These are phyloP conservation scores for Microdon myrmicae DNA, from an alignment of 2,888 invertebrate genomes.

Conservation along the genomic window DNA sequence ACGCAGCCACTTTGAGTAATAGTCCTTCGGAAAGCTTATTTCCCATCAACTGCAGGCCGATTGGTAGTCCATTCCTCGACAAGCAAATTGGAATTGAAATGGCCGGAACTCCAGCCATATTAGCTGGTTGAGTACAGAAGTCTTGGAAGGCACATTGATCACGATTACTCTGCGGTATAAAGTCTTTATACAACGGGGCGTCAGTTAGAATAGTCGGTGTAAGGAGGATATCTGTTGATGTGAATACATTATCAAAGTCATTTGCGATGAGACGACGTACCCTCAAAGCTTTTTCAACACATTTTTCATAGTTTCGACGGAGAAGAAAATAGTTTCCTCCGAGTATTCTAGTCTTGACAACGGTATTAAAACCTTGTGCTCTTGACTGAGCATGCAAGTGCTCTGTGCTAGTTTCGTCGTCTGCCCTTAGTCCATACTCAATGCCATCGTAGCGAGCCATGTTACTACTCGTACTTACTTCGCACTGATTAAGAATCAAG, in stretches of 20 bases:
- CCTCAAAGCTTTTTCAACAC: slow-evolving; percentile 89
- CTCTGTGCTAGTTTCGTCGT: slow-evolving; percentile 78
- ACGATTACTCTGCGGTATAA: slow-evolving; percentile 79
- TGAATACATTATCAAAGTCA: slow-evolving; percentile 86
- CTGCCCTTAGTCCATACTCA: slow-evolving; percentile 83
- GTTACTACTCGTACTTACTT: slow-evolving; percentile 98
- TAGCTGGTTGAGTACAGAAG: slow-evolving; percentile 94
- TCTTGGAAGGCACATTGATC: slow-evolving; percentile 91
- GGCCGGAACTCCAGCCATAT: slow-evolving; percentile 96
- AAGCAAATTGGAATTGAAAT: slow-evolving; percentile 84
- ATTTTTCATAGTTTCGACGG: slow-evolving; percentile 85
- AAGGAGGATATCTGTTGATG: slow-evolving; percentile 77
- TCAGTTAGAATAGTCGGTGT: slow-evolving; percentile 92
- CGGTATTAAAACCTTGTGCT: slow-evolving; percentile 87
- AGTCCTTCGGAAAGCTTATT: slow-evolving; percentile 79
- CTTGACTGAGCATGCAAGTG: slow-evolving; percentile 84
- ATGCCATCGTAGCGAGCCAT: slow-evolving; percentile 98
- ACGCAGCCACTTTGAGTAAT: slow-evolving; percentile 81
- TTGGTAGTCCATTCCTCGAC: slow-evolving; percentile 79
- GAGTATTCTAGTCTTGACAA: slow-evolving; percentile 91
- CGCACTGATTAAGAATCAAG: slow-evolving; percentile 90
- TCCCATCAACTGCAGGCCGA: slow-evolving; percentile 90
- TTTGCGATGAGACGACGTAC: slow-evolving; percentile 86
- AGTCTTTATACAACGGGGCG: slow-evolving; percentile 85
- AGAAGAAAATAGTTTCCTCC: slow-evolving; percentile 95